Base-by-base conservation (phyloP, 2,113 vertebrate species). In the Gavialis gangeticus region DNA sequence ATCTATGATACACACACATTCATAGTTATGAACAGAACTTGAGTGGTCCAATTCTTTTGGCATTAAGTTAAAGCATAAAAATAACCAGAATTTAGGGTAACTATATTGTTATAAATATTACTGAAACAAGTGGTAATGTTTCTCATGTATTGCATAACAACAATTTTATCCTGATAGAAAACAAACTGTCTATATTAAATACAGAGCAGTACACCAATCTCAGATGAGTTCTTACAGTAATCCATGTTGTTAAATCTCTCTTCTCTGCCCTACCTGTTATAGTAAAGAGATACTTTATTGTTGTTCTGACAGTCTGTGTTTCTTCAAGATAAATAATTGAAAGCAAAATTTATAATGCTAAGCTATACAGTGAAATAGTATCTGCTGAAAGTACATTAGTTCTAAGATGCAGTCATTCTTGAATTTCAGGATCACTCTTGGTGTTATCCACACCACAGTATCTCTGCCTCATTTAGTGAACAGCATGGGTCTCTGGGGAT, bases 241-340 rank as follows among this genome's bases (percentile, higher is more conserved):
- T 79, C 84, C 69, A 85, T 94, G 30, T 55, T 95, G 73, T 91
- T 96, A 95, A 15, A 67, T 67, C 11, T 67, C 66, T 67, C 17
- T 19, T 67, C 66, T 67, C 30, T 30, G 17, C 10, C n/a, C n/a
- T 67, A 18, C n/a, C n/a, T 30, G 55, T 94, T 92, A 75, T 64
- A 85, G 63, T 79, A 84, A 54, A 92, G 86, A 83, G 91, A 90
- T 88, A 86, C 88, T 93, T 84, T 3, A 90, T 84, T 83, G 76
- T 92, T 87, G 85, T 85, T 93, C 95, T 94, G 80, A n/a, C 91
- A 69, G 58, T n/a, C 96, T 94, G 46, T 46, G 8, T 46, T 46
- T 95, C 84, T 90, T 92, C 91, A 93, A 90, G 84, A 89, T 87
- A 94, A 93, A 90, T 93, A 81, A 87, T 89, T 92, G 90, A 92